Conservation (phyloP, 2,113 vertebrate genomes). For the Antennarius striatus region DNA sequence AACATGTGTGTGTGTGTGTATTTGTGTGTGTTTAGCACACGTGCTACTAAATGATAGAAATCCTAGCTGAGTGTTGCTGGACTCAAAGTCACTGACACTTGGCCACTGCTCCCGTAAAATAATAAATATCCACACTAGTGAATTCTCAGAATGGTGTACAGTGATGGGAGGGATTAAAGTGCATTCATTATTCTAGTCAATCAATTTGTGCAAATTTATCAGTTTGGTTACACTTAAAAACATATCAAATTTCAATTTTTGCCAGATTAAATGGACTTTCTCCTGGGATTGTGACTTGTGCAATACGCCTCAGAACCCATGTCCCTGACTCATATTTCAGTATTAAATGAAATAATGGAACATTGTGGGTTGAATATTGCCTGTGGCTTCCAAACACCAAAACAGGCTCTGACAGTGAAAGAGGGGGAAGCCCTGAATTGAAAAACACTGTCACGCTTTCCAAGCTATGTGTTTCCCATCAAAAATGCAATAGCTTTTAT, state of each 20-base stretch:
- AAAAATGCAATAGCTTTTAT: conserved; percentile 59
- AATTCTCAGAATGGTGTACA: background rate
- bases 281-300: background rate
- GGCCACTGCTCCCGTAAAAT: conserved; percentile 13
- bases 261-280: background rate
- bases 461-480: conserved; percentile 65
- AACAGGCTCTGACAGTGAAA: conserved; percentile 26
- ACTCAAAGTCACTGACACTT: conserved; percentile 27
- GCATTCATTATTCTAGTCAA: too few species aligned
- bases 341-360: conserved; percentile 72
- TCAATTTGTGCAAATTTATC: too few species aligned
- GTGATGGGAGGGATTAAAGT: too few species aligned
- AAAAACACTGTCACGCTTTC: conserved; percentile 60
- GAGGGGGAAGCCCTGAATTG: conserved; percentile 68
- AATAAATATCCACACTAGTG: conserved; percentile 27
- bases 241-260: too few species aligned
- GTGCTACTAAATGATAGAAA: conserved; percentile 23
- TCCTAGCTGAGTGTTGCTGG: conserved; percentile 4
- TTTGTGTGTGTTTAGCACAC: conserved; percentile 2
- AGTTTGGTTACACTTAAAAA: too few species aligned
- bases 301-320: conserved; percentile 36
- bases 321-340: conserved; percentile 55
- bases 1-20: too few species aligned
- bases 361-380: conserved; percentile 47
- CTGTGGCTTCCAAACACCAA: conserved; percentile 48